Evolutionary conservation across 2,113 vertebrate genomes (phyloP).

Genomic region (Gymnobelideus leadbeateri): DNA sequence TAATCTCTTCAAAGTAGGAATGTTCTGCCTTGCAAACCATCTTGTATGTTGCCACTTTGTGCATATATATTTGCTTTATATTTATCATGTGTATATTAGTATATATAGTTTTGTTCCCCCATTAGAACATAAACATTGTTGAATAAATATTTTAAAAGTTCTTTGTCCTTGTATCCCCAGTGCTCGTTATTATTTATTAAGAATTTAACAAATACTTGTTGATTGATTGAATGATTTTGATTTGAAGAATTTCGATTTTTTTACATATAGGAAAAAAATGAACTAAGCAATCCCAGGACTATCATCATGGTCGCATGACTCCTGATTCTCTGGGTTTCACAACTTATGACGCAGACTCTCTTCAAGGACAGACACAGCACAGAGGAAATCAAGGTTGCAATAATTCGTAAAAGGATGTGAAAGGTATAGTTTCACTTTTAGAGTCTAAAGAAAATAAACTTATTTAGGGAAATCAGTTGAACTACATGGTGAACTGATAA

Average conservation of each 20-base stretch:
- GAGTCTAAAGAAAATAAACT: slow-evolving; percentile 69
- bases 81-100: background rate
- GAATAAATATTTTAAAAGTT: background rate
- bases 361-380: background rate
- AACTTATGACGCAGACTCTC: background rate
- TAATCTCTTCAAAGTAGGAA: background rate
- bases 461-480: slow-evolving; percentile 55
- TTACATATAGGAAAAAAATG: background rate
- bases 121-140: background rate
- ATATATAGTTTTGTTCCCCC: background rate
- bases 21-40: background rate
- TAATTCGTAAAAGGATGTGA: slow-evolving; percentile 63
- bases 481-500: slow-evolving; percentile 50
- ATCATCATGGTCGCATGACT: background rate
- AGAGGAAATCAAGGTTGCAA: slow-evolving; percentile 63
- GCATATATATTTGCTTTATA: background rate
- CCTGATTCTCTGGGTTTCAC: background rate
- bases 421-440: slow-evolving; percentile 57
- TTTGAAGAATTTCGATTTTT: slow-evolving; percentile 19
- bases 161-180: background rate
- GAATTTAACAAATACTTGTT: background rate
- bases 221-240: background rate
- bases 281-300: slow-evolving; percentile 21
- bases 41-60: background rate
- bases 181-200: background rate